Evolutionary conservation across 2,113 vertebrate species (phyloP).

Genomic region (Vicugna pacos): DNA sequence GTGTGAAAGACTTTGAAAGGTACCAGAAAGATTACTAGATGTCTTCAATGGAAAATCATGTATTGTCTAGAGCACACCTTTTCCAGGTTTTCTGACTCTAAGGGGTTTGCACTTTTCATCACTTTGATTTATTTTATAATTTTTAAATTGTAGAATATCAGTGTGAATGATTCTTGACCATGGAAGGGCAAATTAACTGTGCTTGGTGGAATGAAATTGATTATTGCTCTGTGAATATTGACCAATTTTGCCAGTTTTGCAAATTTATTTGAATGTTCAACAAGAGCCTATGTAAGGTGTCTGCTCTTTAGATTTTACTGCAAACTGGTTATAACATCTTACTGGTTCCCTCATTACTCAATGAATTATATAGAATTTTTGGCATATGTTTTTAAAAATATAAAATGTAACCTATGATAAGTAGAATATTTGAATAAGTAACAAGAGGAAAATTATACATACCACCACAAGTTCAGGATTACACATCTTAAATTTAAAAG

Average conservation of each 20-base stretch:
- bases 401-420: not conserved
- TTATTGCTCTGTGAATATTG: not conserved
- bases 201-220: constrained; percentile 16
- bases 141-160: not conserved
- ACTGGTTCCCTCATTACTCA: not conserved
- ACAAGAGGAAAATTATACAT: not conserved
- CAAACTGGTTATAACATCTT: not conserved
- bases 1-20: not conserved
- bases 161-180: not conserved
- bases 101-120: not conserved
- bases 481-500: constrained; percentile 48
- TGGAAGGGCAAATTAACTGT: constrained; percentile 17
- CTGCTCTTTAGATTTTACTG: not conserved
- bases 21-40: not conserved
- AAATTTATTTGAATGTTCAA: not conserved
- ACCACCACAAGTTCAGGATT: not conserved
- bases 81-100: not conserved
- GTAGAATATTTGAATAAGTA: not conserved
- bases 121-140: not conserved
- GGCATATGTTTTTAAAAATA: not conserved
- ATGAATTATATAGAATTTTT: not conserved
- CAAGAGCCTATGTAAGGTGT: not conserved
- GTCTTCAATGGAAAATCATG: not conserved
- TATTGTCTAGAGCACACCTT: not conserved
- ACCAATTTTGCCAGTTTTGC: not conserved